Percentiles rank a stretch among this genome's conserved stretches.
phyloP scores from a whole-genome alignment of 2,888 invertebrate species.

The Fragum sueziense region DNA sequence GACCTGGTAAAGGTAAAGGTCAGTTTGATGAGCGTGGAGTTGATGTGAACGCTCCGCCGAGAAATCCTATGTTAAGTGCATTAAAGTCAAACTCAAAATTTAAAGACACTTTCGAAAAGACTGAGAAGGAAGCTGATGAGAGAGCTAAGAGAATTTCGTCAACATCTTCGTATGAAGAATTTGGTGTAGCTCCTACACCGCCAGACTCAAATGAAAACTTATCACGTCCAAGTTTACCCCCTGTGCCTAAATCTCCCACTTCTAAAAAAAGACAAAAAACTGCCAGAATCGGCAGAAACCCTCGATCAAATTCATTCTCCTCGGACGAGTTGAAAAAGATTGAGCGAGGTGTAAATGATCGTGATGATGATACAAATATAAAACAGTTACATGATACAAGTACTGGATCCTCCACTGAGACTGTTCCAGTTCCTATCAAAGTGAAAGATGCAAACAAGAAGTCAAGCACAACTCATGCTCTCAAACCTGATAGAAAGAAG shows the following conservation, averaged over 20 bases:
- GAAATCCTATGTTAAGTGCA: constrained; percentile 67
- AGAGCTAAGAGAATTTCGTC: constrained; percentile 68
- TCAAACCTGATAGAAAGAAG: constrained; percentile 54
- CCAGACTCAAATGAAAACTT: constrained; percentile 42
- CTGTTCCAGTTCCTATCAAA: constrained; percentile 49
- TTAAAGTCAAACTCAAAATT: constrained; percentile 71
- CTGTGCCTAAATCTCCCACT: constrained; percentile 59
- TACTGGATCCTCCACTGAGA: constrained; percentile 59
- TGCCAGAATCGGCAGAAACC: constrained; percentile 67
- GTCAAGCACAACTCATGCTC: constrained; percentile 50
- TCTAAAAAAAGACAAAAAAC: constrained; percentile 58
- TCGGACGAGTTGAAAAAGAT: constrained; percentile 66
- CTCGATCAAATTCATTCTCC: constrained; percentile 67
- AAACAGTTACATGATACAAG: constrained; percentile 37
- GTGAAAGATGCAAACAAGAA: constrained; percentile 43
- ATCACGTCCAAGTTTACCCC: constrained; percentile 63
- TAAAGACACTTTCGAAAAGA: constrained; percentile 65
- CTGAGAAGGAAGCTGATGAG: constrained; percentile 72
- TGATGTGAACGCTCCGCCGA: constrained; percentile 46
- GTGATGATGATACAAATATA: constrained; percentile 54
- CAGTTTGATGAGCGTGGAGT: constrained; percentile 30
- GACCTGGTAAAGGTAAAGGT: neutral
- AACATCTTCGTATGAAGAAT: constrained; percentile 55
- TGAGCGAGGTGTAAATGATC: constrained; percentile 31
- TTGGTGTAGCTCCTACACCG: constrained; percentile 57